Evolutionary conservation across 1,140 invertebrate genomes (phyloP), one percentile per base, ranked within the genome.

Genomic region (Drosophila quadrilineata): DNA sequence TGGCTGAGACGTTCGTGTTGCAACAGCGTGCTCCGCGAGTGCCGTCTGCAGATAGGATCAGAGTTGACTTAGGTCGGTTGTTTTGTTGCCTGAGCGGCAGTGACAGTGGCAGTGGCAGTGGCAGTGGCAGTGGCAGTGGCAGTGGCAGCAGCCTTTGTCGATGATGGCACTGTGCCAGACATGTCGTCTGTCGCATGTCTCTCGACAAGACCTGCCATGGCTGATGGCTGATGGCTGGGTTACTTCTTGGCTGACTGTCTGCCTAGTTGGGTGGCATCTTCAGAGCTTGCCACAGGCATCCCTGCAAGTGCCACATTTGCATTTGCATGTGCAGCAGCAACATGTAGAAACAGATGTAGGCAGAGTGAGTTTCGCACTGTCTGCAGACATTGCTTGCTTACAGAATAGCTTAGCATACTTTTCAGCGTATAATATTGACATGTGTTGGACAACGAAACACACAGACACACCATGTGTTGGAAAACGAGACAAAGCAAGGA

Each of bases 391-490:
- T 67, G 12, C 45, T 60, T 43, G 8, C 48, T 29, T 49, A 35
- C 48, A 75, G n/a, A 75, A 75, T 54, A 62, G 45, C 49, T 62
- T 72, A 41, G 62, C 74, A 68, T 77, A 54, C 57, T 75, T 76
- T 68, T 50, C 35, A 56, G 50, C 38, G 41, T n/a, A n/a, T n/a
- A n/a, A n/a, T n/a, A n/a, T n/a, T n/a, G n/a, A n/a, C 29, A 45
- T 50, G 45, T 10, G 19, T 9, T 16, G 17, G 12, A 17, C n/a
- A n/a, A 36, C 6, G n/a, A 50, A 2, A n/a, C n/a, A n/a, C n/a
- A n/a, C n/a, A n/a, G n/a, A n/a, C n/a, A n/a, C n/a, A n/a, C n/a
- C 29, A 45, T 50, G 45, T 10, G 19, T 9, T 16, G 17, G 12
- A 17, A 19, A n/a, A 36, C 6, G n/a, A 50, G 3, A n/a, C n/a